Conservation (phyloP, 2,888 invertebrate genomes). For the Ormyrus rosae region DNA sequence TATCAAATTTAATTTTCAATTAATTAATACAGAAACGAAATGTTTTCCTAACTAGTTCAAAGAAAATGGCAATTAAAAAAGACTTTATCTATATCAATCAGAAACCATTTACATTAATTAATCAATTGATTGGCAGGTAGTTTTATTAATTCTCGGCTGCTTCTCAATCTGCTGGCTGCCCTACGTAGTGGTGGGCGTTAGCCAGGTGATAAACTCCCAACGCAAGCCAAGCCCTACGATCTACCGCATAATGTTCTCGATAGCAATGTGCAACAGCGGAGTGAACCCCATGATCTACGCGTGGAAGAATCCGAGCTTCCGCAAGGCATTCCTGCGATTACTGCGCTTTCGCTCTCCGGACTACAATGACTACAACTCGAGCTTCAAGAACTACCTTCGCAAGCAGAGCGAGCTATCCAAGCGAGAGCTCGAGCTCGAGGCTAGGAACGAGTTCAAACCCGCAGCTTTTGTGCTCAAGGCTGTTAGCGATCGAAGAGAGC, state of each 20-base stretch:
- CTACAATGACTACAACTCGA: slow-evolving; percentile 77
- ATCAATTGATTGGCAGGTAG: slow-evolving; percentile 79
- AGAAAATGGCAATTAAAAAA: background rate
- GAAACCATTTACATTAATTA: background rate
- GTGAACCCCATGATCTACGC: slow-evolving; percentile 90
- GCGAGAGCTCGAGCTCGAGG: slow-evolving; percentile 45
- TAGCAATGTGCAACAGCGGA: slow-evolving; percentile 88
- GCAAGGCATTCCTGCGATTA: slow-evolving; percentile 83
- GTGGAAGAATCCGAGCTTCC: slow-evolving; percentile 89
- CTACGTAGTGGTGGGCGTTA: slow-evolving; percentile 83
- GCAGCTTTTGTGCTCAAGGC: background rate
- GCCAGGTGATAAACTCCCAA: slow-evolving; percentile 79
- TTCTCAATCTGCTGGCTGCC: slow-evolving; percentile 90
- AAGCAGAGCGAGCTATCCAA: slow-evolving; percentile 59
- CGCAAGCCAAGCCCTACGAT: slow-evolving; percentile 76
- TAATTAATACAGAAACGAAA: too few relatives aligned
- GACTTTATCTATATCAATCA: background rate
- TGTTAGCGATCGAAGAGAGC: background rate
- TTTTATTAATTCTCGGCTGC: slow-evolving; percentile 86
- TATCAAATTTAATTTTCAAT: too few relatives aligned
- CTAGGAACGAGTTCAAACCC: slow-evolving; percentile 25
- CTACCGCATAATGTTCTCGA: slow-evolving; percentile 82
- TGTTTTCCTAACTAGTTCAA: too few relatives aligned
- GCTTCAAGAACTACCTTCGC: slow-evolving; percentile 64
- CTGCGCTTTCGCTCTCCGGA: slow-evolving; percentile 83